Evolutionary conservation across 2,797 vertebrate genomes (phyloP), one percentile per base, ranked within the genome.

Genomic region (Halcyon badia): DNA sequence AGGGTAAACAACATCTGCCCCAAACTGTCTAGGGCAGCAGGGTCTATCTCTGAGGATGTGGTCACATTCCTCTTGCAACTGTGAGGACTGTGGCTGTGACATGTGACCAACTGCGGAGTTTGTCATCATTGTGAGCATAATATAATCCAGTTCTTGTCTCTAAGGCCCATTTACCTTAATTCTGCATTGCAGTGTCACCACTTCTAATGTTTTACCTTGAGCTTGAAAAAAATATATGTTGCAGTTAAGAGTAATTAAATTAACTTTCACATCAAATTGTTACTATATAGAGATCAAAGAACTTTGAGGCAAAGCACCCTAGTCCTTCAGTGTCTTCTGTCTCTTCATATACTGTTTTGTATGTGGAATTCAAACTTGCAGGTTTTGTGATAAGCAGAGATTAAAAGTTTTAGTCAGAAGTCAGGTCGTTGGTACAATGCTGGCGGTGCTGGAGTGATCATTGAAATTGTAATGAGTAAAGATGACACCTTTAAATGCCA

Each of bases 401-500:
- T 89, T 90, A 64, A 41, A 95, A 86, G 60, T 54, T 86, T 65
- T 21, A 66, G 28, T 79, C 44, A 48, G 89, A 83, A 62, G 72
- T 81, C 20, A 2, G 76, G 85, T 86, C 76, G 46, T 30, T 64
- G 80, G 37, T 86, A 51, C n/a, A 65, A n/a, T 31, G 57, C 73
- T 91, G 82, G 52, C 61, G 54, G 69, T 33, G 48, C 51, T 79
- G 83, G 75, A 87, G 58, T 28, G 66, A 76, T 92, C 70, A 17
- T 1, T 89, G 83, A 87, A 90, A 90, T 77, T 68, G 64, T 90
- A 94, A 91, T 84, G 83, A 72, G 83, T 82, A 25, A 84, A 90
- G 80, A 71, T 79, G 66, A 60, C 71, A 87, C 66, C 73, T 89
- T 89, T 91, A 92, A 90, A 95, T 89, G 73, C 68, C 80, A 80